Conservation (phyloP, 2,888 invertebrate species). For the Brachyptera risi region DNA sequence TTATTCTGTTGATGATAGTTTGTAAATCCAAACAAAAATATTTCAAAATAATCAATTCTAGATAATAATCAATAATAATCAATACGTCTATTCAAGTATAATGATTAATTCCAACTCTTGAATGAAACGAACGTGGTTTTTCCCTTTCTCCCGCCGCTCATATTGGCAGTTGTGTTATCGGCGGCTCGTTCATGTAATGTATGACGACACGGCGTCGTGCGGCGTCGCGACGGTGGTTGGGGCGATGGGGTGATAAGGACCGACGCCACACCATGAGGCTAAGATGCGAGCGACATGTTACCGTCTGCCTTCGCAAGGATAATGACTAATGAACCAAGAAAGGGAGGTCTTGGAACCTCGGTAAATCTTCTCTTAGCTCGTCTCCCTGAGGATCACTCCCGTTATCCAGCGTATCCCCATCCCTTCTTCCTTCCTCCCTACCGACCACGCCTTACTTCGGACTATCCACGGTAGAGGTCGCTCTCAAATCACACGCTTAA, state of each 20-base stretch:
- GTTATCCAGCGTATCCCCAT: not conserved
- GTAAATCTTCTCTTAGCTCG: conserved; percentile 12
- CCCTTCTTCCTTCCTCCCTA: not conserved
- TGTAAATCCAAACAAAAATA: too few species aligned
- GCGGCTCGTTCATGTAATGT: not conserved
- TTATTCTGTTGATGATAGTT: too few species aligned
- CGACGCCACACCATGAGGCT: conserved; percentile 4
- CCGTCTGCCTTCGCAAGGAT: not conserved
- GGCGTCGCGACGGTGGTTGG: conserved; percentile 8
- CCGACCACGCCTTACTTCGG: not conserved
- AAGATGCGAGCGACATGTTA: conserved; percentile 17
- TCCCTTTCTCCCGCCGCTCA: too few species aligned
- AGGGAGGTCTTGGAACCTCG: conserved; percentile 18
- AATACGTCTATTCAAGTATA: too few species aligned
- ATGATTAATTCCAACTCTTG: too few species aligned
- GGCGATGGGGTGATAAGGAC: conserved; percentile 18
- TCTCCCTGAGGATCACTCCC: conserved; percentile 8
- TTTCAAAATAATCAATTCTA: too few species aligned
- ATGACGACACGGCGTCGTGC: not conserved
- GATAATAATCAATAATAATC: too few species aligned
- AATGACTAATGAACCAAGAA: conserved; percentile 22
- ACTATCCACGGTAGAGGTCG: not conserved
- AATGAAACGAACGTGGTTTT: too few species aligned
- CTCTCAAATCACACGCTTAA: conserved; percentile 17
- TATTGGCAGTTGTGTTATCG: conserved; percentile 17